Evolutionary conservation across 2,797 vertebrate species (phyloP), one percentile per base, ranked within the genome.

Genomic region (Protonibea diacanthus): DNA sequence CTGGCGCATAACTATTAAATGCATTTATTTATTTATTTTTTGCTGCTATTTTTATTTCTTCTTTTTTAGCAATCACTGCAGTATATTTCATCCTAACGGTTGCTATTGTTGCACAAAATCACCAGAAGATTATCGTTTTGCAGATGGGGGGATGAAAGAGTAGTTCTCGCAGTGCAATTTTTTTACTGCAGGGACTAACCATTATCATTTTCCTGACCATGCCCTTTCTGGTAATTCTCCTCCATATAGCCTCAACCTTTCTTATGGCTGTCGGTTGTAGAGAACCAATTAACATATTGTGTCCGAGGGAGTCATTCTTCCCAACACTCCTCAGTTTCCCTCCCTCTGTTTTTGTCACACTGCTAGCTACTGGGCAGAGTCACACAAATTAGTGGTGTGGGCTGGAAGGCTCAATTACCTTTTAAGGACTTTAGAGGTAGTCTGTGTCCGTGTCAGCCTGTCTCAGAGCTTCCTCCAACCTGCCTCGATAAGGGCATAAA

Each of bases 241-340:
- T 68, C 86, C 78, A 81, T 71, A 81, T 80, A 83, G 91, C 86
- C 74, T 82, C 90, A 88, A 89, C 91, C 92, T 95, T 93, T 94
- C 91, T 83, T 86, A 86, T 83, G 82, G 83, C 88, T 92, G 90
- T 93, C 92, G 92, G 79, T 91, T 87, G 91, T 64, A 82, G 89
- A 86, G 87, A 92, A 83, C 89, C 94, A 95, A 95, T 95, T 95
- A 95, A 92, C 94, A 95, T 95, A 93, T 89, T 93, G 92, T 94
- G 92, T 90, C 90, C 84, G 83, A 91, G 89, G 87, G 88, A 93
- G 90, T 89, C 91, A 90, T 92, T 92, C 89, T 87, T 76, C 78
- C 86, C 85, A 64, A 60, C 66, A 58, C 80, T 81, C 81, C 80
- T 85, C 75, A 14, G 47, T 74, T 78, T 76, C 68, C 70, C 79